Evolutionary conservation across 2,888 invertebrate species (phyloP).

Genomic region (Drosophila mimica): DNA sequence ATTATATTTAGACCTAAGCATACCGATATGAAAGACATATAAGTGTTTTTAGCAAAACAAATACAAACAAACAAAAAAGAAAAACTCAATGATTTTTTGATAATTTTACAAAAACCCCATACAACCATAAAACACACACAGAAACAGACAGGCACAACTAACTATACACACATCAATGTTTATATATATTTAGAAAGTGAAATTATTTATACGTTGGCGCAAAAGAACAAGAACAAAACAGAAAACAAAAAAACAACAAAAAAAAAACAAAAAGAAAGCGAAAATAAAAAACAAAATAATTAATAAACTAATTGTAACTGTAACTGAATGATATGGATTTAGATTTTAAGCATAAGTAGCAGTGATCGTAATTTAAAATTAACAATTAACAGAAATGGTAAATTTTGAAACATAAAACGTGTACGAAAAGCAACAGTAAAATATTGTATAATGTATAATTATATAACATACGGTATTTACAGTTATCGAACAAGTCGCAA

Average conservation of each 20-base stretch:
- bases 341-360: conserved; percentile 76
- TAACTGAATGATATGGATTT: conserved; percentile 74
- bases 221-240: conserved; percentile 67
- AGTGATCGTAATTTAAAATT: conserved; percentile 82
- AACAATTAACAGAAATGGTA: conserved; percentile 61
- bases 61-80: conserved; percentile 50
- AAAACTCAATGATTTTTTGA: conserved; percentile 76
- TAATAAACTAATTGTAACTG: conserved; percentile 73
- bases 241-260: conserved; percentile 49
- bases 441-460: conserved; percentile 64
- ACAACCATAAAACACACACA: conserved; percentile 44
- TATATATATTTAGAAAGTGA: conserved; percentile 81
- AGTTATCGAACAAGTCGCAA: conserved; percentile 40
- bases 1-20: conserved; percentile 75
- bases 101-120: conserved; percentile 77
- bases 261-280: conserved; percentile 21
- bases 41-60: conserved; percentile 71
- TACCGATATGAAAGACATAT: conserved; percentile 74
- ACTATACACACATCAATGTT: conserved; percentile 69
- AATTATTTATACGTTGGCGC: conserved; percentile 78
- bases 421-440: conserved; percentile 78
- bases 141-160: conserved; percentile 60
- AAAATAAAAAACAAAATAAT: conserved; percentile 40
- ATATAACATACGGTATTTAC: conserved; percentile 44
- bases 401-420: conserved; percentile 70